phyloP scores from a whole-genome alignment of 2,888 invertebrate genomes.

The Agonopterix subpropinquella region DNA sequence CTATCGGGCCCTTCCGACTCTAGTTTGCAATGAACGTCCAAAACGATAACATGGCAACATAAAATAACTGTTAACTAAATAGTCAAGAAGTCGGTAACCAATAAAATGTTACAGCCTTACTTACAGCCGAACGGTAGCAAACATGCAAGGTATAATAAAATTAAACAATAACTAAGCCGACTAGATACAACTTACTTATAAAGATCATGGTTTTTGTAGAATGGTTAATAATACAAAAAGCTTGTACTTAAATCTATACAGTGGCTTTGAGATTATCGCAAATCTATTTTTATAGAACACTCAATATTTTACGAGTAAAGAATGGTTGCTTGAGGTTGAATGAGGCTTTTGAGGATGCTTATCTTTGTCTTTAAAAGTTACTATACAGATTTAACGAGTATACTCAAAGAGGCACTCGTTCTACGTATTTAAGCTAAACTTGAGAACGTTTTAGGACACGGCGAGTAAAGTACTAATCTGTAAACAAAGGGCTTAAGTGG shows the following conservation, averaged over 20 bases:
- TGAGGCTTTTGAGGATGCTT: slow-evolving; percentile 7
- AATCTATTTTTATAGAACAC: slow-evolving; percentile 7
- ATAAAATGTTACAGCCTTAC: too few species aligned
- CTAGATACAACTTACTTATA: too few species aligned
- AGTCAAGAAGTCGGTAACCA: too few species aligned
- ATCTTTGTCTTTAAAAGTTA: slow-evolving; percentile 3
- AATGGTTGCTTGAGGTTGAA: slow-evolving; percentile 5
- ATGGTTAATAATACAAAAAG: too few species aligned
- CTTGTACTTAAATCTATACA: neutral
- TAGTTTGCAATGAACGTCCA: slow-evolving; percentile 6
- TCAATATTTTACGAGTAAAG: slow-evolving; percentile 7
- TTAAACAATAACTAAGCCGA: too few species aligned
- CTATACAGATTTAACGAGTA: neutral
- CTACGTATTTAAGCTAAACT: slow-evolving; percentile 5
- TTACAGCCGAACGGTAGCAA: too few species aligned
- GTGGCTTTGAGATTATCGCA: neutral
- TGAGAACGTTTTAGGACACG: neutral
- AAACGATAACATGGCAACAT: too few species aligned
- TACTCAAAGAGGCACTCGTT: slow-evolving; percentile 8
- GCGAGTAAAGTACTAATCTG: slow-evolving; percentile 8
- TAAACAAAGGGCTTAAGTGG: slow-evolving; percentile 35
- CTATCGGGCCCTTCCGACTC: slow-evolving; percentile 32
- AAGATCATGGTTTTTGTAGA: too few species aligned
- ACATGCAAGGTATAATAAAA: too few species aligned
- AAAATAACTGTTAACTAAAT: too few species aligned